A percentile compares a stretch with the other conserved stretches of the same genome.
phyloP scores from a whole-genome alignment of 2,797 vertebrate species.

The Propithecus perrieri region DNA sequence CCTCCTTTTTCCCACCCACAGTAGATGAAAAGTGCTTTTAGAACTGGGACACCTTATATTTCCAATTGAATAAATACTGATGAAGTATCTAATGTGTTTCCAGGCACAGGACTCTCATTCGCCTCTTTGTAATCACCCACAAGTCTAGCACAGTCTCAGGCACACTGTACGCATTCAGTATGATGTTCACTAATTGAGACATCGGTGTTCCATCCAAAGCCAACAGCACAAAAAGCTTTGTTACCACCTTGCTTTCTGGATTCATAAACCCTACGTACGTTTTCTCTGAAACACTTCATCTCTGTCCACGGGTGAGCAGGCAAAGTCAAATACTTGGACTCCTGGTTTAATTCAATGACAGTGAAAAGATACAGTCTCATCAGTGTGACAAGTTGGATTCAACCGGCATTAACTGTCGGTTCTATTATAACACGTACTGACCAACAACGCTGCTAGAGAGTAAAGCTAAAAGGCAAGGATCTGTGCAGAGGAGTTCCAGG shows the following conservation, averaged over 20 bases:
- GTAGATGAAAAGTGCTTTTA: constrained; percentile 19
- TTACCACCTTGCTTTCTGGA: not conserved
- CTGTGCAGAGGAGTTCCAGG: not conserved
- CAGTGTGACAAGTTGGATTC: not conserved
- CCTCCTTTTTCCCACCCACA: not conserved
- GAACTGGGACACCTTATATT: not conserved
- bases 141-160: not conserved
- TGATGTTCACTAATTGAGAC: not conserved
- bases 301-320: not conserved
- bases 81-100: not conserved
- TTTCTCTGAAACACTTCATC: not conserved
- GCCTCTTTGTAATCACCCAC: not conserved
- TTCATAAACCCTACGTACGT: not conserved
- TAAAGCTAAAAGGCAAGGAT: not conserved
- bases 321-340: not conserved
- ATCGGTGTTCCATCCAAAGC: not conserved
- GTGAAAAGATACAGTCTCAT: constrained; percentile 23
- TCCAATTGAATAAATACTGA: not conserved
- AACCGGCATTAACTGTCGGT: not conserved
- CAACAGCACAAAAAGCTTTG: not conserved
- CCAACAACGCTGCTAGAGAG: not conserved
- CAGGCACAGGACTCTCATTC: not conserved
- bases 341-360: not conserved
- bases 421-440: not conserved
- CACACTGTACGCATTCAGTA: not conserved